Evolutionary conservation across 2,797 vertebrate species (phyloP).

Genomic region (Myotis planiceps): DNA sequence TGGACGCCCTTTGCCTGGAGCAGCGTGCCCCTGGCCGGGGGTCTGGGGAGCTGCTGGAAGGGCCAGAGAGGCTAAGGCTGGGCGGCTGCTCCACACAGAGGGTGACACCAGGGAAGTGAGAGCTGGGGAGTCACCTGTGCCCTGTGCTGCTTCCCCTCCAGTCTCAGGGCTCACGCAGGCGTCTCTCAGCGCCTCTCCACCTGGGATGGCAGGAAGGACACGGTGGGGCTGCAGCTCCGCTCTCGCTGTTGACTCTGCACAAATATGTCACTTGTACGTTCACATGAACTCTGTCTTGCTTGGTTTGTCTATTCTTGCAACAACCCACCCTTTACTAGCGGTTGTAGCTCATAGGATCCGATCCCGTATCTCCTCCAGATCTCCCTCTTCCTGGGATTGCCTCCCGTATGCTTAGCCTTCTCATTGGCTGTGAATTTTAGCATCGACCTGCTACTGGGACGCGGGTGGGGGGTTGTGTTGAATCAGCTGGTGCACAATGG

Average conservation of each 20-base stretch:
- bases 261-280: neutral
- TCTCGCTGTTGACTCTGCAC: neutral
- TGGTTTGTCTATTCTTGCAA: neutral
- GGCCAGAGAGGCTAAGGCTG: no score
- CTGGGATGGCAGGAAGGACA: neutral
- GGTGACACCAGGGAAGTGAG: neutral
- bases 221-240: neutral
- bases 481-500: neutral
- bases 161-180: neutral
- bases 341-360: neutral
- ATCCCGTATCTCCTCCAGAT: neutral
- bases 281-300: neutral
- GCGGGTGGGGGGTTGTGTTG: neutral
- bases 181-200: neutral
- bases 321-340: neutral
- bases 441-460: neutral
- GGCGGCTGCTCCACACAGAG: neutral
- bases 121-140: fast-evolving
- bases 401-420: neutral
- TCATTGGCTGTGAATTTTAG: neutral
- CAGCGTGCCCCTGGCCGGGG: neutral
- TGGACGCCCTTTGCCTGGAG: neutral
- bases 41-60: neutral
- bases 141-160: neutral
- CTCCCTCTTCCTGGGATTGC: neutral